Conservation (phyloP, 2,797 vertebrate species). For the Brachymystax lenok region DNA sequence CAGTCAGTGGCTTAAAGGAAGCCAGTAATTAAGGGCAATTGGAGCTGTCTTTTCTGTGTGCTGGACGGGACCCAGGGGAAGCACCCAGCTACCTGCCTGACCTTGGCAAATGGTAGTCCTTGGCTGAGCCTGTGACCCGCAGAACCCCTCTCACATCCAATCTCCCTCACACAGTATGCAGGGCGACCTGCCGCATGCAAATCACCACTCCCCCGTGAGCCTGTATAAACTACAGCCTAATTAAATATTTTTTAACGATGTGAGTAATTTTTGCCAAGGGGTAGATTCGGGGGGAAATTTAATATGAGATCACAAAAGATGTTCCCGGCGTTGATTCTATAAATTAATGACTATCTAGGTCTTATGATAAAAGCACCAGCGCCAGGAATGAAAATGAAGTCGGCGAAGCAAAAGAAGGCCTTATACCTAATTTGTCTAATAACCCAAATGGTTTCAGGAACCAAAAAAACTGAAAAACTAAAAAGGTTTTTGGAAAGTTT, state of each 20-base stretch:
- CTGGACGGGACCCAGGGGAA: constrained; percentile 39
- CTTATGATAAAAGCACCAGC: constrained; percentile 86
- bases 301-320: constrained; percentile 96
- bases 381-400: constrained; percentile 88
- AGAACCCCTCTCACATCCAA: constrained; percentile 90
- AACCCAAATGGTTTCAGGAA: constrained; percentile 9
- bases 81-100: constrained; percentile 83
- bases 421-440: constrained; percentile 62
- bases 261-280: constrained; percentile 96
- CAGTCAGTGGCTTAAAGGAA: constrained; percentile 49
- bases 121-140: constrained; percentile 86
- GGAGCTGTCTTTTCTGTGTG: constrained; percentile 49
- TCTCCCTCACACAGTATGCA: constrained; percentile 73
- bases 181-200: constrained; percentile 91
- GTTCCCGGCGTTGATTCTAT: constrained; percentile 91
- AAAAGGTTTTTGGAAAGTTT: constrained; percentile 79
- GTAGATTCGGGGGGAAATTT: constrained; percentile 91
- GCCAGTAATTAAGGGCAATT: constrained; percentile 58
- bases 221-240: constrained; percentile 92
- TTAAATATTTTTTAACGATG: constrained; percentile 98
- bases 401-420: constrained; percentile 67
- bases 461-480: constrained; percentile 70
- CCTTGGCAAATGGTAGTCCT: constrained; percentile 88
- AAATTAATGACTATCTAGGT: constrained; percentile 90
- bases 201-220: constrained; percentile 85